Percentiles rank a stretch among this genome's conserved stretches.
These are phyloP conservation scores for Anniella stebbinsi DNA, from an alignment of 2,797 vertebrate genomes.

Conservation along the genomic window DNA sequence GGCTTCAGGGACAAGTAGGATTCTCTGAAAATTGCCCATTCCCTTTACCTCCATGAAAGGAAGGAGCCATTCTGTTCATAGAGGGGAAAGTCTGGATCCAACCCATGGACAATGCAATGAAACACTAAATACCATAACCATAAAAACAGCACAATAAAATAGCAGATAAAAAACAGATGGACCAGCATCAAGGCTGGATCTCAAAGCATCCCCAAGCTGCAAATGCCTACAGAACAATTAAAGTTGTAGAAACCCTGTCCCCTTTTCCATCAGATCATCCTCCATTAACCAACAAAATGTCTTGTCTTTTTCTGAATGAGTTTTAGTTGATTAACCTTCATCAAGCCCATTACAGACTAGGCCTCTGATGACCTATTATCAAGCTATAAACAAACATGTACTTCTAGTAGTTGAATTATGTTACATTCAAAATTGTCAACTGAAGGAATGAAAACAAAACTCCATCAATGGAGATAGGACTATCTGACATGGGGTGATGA, in stretches of 20 bases:
- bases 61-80: background rate
- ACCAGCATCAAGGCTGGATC: background rate
- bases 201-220: background rate
- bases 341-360: background rate
- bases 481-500: background rate
- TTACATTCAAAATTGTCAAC: constrained; percentile 14
- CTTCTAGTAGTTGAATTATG: background rate
- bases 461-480: background rate
- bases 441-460: background rate
- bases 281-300: background rate
- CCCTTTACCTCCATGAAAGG: background rate
- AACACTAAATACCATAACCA: background rate
- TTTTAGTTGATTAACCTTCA: background rate
- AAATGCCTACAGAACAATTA: background rate
- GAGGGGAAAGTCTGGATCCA: background rate
- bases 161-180: background rate
- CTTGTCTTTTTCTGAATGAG: background rate
- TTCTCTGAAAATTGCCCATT: background rate
- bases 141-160: background rate
- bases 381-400: constrained; percentile 15
- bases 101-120: background rate
- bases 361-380: background rate
- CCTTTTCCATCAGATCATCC: background rate
- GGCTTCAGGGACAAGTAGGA: background rate
- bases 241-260: background rate